These are phyloP conservation scores for Glyphotaelius pellucidus DNA, from an alignment of 2,888 invertebrate genomes.

Conservation along the genomic window DNA sequence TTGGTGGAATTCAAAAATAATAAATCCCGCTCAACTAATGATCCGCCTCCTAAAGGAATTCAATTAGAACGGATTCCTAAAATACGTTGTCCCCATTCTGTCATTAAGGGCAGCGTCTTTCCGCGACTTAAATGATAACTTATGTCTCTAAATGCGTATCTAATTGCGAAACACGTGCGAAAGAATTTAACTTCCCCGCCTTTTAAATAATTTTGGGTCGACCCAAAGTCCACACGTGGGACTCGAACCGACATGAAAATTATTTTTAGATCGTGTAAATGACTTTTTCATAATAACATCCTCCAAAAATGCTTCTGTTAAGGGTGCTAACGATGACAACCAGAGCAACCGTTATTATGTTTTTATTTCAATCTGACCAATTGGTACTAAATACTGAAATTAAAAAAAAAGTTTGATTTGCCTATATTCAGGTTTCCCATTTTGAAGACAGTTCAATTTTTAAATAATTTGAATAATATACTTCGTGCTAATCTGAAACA, in stretches of 20 bases:
- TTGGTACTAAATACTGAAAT: neutral
- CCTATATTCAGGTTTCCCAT: neutral
- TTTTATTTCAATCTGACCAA: neutral
- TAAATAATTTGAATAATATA: neutral
- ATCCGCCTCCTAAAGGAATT: constrained; percentile 44
- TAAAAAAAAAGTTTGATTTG: neutral
- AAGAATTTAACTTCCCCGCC: constrained; percentile 49
- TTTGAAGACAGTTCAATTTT: neutral
- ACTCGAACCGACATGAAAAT: neutral
- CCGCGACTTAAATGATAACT: constrained; percentile 35
- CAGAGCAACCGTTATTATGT: neutral
- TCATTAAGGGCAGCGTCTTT: constrained; percentile 45
- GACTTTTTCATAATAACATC: constrained; percentile 10
- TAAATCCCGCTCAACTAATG: neutral
- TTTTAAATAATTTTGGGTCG: constrained; percentile 20
- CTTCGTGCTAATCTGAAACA: neutral
- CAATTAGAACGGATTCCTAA: constrained; percentile 23
- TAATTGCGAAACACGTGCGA: constrained; percentile 58
- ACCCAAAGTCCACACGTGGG: constrained; percentile 3
- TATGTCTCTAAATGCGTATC: constrained; percentile 50
- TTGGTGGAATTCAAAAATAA: neutral
- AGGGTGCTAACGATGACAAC: constrained; percentile 4
- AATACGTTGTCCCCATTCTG: constrained; percentile 17
- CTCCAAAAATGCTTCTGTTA: neutral
- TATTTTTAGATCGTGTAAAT: constrained; percentile 32